A percentile compares a stretch with the other conserved stretches of the same genome.
Conservation (phyloP, 2,888 invertebrate species). For the Andrena dorsata region DNA sequence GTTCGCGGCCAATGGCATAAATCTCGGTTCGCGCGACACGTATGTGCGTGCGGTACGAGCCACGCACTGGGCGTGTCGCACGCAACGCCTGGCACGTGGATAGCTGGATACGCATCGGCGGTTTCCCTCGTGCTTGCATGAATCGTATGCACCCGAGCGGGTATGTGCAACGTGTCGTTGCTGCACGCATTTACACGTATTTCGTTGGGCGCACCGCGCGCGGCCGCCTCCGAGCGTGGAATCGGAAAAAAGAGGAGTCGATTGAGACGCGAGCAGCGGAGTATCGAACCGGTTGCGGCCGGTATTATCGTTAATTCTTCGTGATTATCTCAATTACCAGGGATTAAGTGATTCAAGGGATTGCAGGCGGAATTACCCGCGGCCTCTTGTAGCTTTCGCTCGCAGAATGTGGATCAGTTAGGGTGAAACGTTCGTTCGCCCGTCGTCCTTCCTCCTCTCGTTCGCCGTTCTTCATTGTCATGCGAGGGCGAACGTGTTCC, state of each 20-base stretch:
- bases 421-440: conserved; percentile 24
- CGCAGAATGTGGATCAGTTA: background rate
- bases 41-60: conserved; percentile 74
- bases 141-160: conserved; percentile 34
- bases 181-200: conserved; percentile 51
- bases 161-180: conserved; percentile 37
- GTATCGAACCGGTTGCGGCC: background rate
- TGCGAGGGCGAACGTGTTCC: conserved; percentile 58
- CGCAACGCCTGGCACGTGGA: conserved; percentile 80
- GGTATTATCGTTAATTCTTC: too few species aligned
- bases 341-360: too few species aligned
- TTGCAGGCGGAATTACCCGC: background rate
- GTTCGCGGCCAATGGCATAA: conserved; percentile 76
- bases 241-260: conserved; percentile 16
- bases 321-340: too few species aligned
- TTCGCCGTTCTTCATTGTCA: conserved; percentile 48
- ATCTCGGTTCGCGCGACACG: conserved; percentile 71
- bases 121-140: conserved; percentile 59
- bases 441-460: conserved; percentile 24
- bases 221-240: conserved; percentile 1
- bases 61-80: conserved; percentile 80
- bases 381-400: background rate
- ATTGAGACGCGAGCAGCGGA: background rate
- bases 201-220: conserved; percentile 14
- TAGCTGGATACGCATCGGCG: conserved; percentile 74